phyloP scores from a whole-genome alignment of 2,113 vertebrate genomes.

The Sinocyclocheilus anophthalmus region DNA sequence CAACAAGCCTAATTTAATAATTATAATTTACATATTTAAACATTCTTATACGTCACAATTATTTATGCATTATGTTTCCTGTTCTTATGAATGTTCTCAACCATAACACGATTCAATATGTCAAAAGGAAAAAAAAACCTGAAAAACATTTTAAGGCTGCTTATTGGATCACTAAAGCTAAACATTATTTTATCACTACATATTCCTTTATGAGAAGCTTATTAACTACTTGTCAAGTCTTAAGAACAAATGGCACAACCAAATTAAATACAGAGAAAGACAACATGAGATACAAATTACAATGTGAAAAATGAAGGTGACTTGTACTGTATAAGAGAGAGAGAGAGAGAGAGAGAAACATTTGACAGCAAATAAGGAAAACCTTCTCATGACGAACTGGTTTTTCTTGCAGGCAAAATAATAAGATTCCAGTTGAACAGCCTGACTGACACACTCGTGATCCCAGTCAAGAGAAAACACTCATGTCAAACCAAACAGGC shows the following conservation, averaged over 20 bases:
- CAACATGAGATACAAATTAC: background rate
- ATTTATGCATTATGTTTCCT: background rate
- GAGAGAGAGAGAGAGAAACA: background rate
- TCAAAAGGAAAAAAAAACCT: background rate
- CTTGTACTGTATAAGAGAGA: background rate
- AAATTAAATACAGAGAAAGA: background rate
- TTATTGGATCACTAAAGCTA: background rate
- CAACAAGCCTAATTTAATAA: background rate
- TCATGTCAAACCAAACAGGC: conserved; percentile 52
- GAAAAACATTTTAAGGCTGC: background rate
- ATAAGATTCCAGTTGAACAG: conserved; percentile 59
- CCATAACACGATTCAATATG: background rate
- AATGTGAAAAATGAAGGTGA: background rate
- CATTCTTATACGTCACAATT: background rate
- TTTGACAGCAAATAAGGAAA: conserved; percentile 41
- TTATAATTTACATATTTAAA: background rate
- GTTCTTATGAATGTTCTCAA: background rate
- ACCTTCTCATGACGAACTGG: conserved; percentile 65
- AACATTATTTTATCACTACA: background rate
- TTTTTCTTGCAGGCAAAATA: conserved; percentile 66
- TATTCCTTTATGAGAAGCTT: background rate
- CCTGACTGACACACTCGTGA: conserved; percentile 44
- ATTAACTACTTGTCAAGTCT: background rate
- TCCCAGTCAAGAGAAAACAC: conserved; percentile 27
- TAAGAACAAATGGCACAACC: background rate